Evolutionary conservation across 2,888 invertebrate species (phyloP), one percentile per base, ranked within the genome.

Genomic region (Cotesia congregata): DNA sequence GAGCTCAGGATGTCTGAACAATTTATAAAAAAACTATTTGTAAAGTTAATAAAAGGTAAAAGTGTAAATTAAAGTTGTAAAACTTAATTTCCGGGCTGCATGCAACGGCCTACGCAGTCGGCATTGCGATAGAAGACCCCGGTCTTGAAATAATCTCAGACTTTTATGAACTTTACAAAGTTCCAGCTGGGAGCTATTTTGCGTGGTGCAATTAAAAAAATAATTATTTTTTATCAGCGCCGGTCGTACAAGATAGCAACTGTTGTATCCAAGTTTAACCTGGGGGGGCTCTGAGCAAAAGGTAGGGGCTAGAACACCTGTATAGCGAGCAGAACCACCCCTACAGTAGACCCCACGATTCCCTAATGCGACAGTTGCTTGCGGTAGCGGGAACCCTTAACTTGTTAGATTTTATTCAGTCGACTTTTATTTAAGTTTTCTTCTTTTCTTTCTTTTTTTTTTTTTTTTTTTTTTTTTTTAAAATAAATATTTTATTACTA

Each of bases 231-330:
- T n/a, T 62, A 62, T 62, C 62, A 30, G 12, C 30, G 7, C 65
- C 30, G 30, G 65, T n/a, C 15, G 20, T 6, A 62, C 12, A 17
- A 17, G 20, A 41, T 41, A 72, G 17, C 64, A 40, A 61, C 39
- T 39, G 72, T 40, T 41, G 62, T 64, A 40, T 41, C 20, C 4
- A 59, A 73, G 39, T 59, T 67, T 5, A 6, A 67, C 6, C 17
- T 39, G 50, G 41, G 64, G 61, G 41, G n/a, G 64, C 60, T 39
- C 20, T 39, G 62, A 61, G 76, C n/a, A 79, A 80, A 79, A 80
- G 81, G 79, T 81, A 81, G 85, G 82, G 83, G 82, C n/a, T 62
- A 79, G 79, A 86, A 86, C 87, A 87, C 86, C 87, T 87, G 87
- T 86, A 83, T 82, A 80, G 82, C 68, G 39, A 80, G 73, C 79